Conservation (phyloP, 2,888 invertebrate genomes). For the Ichneumoninae sp. region DNA sequence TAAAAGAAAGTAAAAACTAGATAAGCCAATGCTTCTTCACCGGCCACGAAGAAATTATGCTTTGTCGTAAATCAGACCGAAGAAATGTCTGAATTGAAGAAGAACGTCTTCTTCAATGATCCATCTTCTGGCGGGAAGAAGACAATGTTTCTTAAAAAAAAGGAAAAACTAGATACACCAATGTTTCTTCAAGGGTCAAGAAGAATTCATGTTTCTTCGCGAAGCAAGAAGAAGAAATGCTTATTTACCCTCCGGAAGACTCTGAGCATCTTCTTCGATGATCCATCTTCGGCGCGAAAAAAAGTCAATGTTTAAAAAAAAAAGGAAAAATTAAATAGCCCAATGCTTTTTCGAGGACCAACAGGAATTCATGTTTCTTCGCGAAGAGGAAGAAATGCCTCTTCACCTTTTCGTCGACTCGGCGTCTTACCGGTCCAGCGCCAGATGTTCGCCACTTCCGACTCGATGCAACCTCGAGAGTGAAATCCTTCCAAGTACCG, state of each 20-base stretch:
- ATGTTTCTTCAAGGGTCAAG: not conserved
- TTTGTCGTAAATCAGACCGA: too few species aligned
- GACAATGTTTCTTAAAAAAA: too few species aligned
- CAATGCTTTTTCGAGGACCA: not conserved
- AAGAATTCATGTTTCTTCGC: not conserved
- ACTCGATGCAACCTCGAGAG: not conserved
- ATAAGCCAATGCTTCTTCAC: too few species aligned
- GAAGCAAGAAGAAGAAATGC: not conserved
- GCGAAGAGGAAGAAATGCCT: not conserved
- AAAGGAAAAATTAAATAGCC: not conserved
- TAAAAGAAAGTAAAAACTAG: too few species aligned
- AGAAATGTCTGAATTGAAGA: too few species aligned
- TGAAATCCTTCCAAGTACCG: constrained; percentile 11
- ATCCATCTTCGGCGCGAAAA: not conserved
- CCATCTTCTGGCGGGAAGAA: too few species aligned
- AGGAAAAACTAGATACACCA: not conserved
- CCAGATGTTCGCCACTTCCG: not conserved
- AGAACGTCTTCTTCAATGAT: too few species aligned
- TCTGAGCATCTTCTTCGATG: too few species aligned
- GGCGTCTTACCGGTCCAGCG: not conserved
- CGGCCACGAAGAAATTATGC: too few species aligned
- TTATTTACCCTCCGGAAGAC: not conserved
- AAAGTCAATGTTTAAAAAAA: not conserved
- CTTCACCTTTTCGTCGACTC: not conserved
- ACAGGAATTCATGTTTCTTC: not conserved